Base-by-base conservation (phyloP, 2,888 invertebrate species). In the Amitus sp. region DNA sequence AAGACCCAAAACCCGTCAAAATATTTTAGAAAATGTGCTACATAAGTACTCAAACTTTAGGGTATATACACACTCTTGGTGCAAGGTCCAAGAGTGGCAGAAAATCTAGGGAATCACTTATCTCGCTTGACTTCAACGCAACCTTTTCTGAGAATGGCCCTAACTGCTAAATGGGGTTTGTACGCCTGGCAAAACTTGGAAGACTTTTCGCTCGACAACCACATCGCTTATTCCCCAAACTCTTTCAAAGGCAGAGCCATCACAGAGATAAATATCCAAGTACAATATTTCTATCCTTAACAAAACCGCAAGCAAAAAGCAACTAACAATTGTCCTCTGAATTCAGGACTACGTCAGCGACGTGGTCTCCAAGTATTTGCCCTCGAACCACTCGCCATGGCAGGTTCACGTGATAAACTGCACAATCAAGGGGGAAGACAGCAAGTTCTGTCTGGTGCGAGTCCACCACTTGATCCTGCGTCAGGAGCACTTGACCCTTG, bases 341-440 rank as follows among this genome's bases (percentile, higher is more conserved):
- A 83, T 83, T 48, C 82, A 91, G 90, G 91, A 92, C 27, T 92
- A 88, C 74, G 87, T 93, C 45, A 92, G 91, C 73, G 91, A 92
- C 52, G 86, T 91, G 57, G 87, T 92, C 19, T 89, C 90, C 2
- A 93, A 92, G 82, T 91, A 90, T 76, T 86, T 94, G 52, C 88
- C 91, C 4, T 83, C 84, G 1, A 88, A 89, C 50, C 84, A 88
- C 54, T 89, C 94, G 0, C 93, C 93, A 10, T 94, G 94, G 94
- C 93, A 94, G 76, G 87, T 93, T 50, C 87, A 89, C 33, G 85
- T 93, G 1, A 90, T 93, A 70, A 75, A 70, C 43, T 72, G 70
- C 37, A 62, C 66, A 10, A 46, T 72, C 0, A 63, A 56, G 2
- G 77, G 74, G 1, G 86, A 87, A 48, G 86, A 87, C 30, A 84